These are phyloP conservation scores for Tubulanus polymorphus DNA, from an alignment of 2,888 invertebrate species.

Conservation along the genomic window DNA sequence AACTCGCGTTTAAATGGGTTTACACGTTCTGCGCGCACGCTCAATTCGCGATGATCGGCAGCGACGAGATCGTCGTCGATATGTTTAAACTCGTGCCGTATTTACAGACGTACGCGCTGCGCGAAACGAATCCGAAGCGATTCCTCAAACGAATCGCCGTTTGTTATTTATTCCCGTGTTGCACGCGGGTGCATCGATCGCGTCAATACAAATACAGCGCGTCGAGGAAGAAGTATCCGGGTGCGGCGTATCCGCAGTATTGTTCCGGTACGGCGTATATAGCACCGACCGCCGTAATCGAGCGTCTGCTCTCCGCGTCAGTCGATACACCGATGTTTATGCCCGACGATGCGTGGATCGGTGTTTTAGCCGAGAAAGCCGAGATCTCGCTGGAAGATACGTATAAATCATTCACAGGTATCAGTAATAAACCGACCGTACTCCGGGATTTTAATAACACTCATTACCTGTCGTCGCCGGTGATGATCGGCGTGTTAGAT, in stretches of 20 bases:
- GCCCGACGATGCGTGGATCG: constrained; percentile 21
- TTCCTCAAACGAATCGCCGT: constrained; percentile 1
- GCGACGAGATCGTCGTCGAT: constrained; percentile 22
- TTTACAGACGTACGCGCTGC: constrained; percentile 7
- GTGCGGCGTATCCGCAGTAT: constrained; percentile 13
- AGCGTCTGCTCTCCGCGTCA: constrained; percentile 17
- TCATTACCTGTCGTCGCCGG: constrained; percentile 15
- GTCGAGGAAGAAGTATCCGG: constrained; percentile 8
- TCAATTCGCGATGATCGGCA: constrained; percentile 15
- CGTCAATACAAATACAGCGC: constrained; percentile 5
- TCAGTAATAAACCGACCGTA: constrained; percentile 11
- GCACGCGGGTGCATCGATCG: constrained; percentile 8
- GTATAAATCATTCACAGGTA: constrained; percentile 17
- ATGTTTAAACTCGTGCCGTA: constrained; percentile 21
- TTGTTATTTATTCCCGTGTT: constrained; percentile 21
- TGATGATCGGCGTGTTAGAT: constrained; percentile 19
- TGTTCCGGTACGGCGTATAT: constrained; percentile 21
- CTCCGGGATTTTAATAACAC: constrained; percentile 16
- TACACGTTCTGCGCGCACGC: constrained; percentile 8
- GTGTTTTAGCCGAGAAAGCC: constrained; percentile 18
- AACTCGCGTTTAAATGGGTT: constrained; percentile 14
- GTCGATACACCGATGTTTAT: constrained; percentile 17
- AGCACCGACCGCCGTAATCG: constrained; percentile 17
- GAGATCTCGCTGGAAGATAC: constrained; percentile 17
- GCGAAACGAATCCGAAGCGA: constrained; percentile 1